Base-by-base conservation (phyloP, 1,140 invertebrate species). In the Ostrea denselamellosa region DNA sequence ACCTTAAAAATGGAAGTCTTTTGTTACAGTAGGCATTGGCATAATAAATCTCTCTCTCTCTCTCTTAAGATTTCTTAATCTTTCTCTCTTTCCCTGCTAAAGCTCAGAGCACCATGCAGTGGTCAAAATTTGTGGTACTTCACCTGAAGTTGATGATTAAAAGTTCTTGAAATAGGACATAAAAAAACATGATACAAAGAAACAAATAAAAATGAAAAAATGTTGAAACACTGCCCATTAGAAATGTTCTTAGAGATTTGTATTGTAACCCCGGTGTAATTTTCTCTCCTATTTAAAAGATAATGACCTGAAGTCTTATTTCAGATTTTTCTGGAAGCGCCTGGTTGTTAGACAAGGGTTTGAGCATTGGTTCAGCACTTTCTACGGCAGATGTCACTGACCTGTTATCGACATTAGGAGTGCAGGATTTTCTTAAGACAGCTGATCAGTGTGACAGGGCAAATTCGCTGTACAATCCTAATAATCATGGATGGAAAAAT, bases 401-500 rank as follows among this genome's bases (percentile, higher is more conserved):
- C 10, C 28, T 77, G 14, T 77, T 17, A 25, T 77, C 68, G 1
- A 17, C 14, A 77, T 77, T 77, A 34, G 68, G 68, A 77, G 28
- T 77, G 25, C 68, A 77, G 68, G 68, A 77, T 25, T 77, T 77
- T 25, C 68, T 77, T 77, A 77, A 77, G 28, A 44, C 68, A 53
- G 44, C 82, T 54, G 17, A 52, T 53, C 82, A 83, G 22, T 83
- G 82, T 83, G 82, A 83, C 82, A 19, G n/a, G 14, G 8, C 8
- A 17, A 54, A 22, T 83, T 22, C 82, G 0, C 9, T 83, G 44
- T 83, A 83, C 53, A 52, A n/a, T 9, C 82, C 82, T 9, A 83
- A 83, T 51, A 54, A 8, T 19, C 51, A 83, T 22, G 82, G 82
- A 52, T 83, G 82, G 82, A 83, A 53, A n/a, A 83, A 52, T 83